Base-by-base conservation (phyloP, 1,140 invertebrate genomes). In the Hylaeus anthracinus region DNA sequence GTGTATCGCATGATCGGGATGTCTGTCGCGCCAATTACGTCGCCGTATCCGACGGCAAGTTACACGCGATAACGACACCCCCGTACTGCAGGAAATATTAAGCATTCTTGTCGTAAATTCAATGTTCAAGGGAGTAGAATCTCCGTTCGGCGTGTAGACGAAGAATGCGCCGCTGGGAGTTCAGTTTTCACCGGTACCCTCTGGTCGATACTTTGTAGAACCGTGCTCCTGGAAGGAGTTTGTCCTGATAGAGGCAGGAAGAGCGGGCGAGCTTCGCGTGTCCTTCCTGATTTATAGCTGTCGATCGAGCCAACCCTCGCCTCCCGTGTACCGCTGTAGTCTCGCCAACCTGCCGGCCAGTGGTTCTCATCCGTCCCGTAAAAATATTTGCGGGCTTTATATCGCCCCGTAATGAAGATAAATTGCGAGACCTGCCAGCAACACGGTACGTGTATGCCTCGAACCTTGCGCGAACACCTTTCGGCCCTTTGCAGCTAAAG, bases 201-300 rank as follows among this genome's bases (percentile, higher is more conserved):
- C 53, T 60, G 85, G 61, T 86, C 84, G 84, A 88, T 88, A 87
- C 67, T 72, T 69, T 37, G 76, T 65, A 83, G 76, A 69, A 69
- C 66, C 78, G 26, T 14, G 75, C 66, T 75, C 12, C 60, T 79
- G 71, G 80, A 88, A 87, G 76, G 82, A 86, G 86, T 84, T 86
- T 78, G 81, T 83, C 81, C 87, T 67, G 79, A 77, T 70, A 75
- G 80, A 81, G 64, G 67, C 65, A 63, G 82, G 56, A 84, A 77
- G 70, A 77, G 51, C 73, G 72, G 26, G 81, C 82, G 69, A 87
- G 77, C 81, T 84, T 83, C 82, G 87, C 86, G 78, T 83, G 82
- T 84, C 79, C 80, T 73, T 79, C 61, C 82, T 85, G 86, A 89
- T 88, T 88, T 88, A 89, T 88, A 86, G 80, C 64, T 83, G 80